Conservation (phyloP, 1,140 invertebrate species). For the Drosophila obscura region DNA sequence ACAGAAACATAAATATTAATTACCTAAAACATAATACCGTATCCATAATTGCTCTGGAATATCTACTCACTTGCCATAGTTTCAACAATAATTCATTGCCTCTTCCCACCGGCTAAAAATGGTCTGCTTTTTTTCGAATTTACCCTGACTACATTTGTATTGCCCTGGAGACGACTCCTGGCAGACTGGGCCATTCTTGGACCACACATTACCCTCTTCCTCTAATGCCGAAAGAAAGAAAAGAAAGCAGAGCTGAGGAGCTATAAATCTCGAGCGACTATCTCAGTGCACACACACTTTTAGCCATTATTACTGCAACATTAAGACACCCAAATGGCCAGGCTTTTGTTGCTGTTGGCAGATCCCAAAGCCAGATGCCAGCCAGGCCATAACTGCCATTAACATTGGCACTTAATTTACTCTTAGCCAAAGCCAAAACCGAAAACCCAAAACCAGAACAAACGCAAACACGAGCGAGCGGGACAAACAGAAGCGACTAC, state of each 20-base stretch:
- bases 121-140: constrained; percentile 1
- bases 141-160: constrained; percentile 26
- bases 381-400: constrained; percentile 76
- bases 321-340: constrained; percentile 77
- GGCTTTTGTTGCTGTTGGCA: constrained; percentile 63
- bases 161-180: constrained; percentile 2
- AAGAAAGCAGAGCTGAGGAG: constrained; percentile 37
- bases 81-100: neutral
- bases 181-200: constrained; percentile 3
- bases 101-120: neutral
- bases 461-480: constrained; percentile 38
- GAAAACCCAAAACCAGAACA: constrained; percentile 65
- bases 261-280: constrained; percentile 76
- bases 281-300: constrained; percentile 70
- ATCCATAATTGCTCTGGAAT: no score
- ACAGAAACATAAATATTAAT: neutral
- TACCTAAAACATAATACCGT: no score
- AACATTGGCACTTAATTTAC: constrained; percentile 82
- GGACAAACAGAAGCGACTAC: constrained; percentile 44
- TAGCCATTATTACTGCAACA: constrained; percentile 78
- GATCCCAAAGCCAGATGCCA: constrained; percentile 74
- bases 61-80: neutral
- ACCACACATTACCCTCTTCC: constrained; percentile 31
- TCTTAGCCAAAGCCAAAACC: constrained; percentile 66
- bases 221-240: constrained; percentile 22